These are phyloP conservation scores for Paratilapia polleni DNA, from an alignment of 2,113 vertebrate species.

Conservation along the genomic window DNA sequence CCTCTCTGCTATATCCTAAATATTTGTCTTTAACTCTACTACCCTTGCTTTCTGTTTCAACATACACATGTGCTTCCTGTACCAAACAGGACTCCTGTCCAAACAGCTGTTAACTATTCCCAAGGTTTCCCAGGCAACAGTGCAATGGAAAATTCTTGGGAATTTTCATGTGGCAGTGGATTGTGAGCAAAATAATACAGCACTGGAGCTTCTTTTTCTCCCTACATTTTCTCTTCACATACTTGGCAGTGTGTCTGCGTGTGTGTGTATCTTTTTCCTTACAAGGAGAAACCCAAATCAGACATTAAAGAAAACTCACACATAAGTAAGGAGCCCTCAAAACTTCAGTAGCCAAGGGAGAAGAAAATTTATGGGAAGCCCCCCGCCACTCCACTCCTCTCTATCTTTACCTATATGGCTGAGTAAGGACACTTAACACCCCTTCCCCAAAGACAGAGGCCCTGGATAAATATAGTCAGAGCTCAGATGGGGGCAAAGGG, in stretches of 20 bases:
- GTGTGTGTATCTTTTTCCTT: neutral
- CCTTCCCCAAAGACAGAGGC: conserved; percentile 15
- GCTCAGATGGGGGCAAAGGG: neutral
- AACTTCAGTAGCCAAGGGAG: neutral
- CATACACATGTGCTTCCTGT: conserved; percentile 60
- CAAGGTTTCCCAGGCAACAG: conserved; percentile 62
- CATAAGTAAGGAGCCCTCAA: neutral
- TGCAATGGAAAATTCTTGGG: conserved; percentile 75
- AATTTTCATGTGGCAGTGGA: conserved; percentile 50
- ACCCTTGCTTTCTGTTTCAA: neutral
- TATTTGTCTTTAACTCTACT: neutral
- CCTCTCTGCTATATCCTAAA: neutral
- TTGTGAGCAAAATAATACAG: conserved; percentile 1
- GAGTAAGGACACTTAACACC: neutral
- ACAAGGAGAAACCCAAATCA: conserved; percentile 12
- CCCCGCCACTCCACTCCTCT: neutral
- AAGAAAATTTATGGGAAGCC: conserved; percentile 22
- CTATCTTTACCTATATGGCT: conserved; percentile 6
- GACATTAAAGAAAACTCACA: conserved; percentile 33
- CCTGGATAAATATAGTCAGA: conserved; percentile 59
- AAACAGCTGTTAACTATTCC: conserved; percentile 77
- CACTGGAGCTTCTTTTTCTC: neutral
- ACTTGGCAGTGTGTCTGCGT: neutral
- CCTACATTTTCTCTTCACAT: neutral
- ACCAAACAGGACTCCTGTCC: conserved; percentile 35